These are phyloP conservation scores for Fragum whitleyi DNA, from an alignment of 2,888 invertebrate genomes.

Conservation along the genomic window DNA sequence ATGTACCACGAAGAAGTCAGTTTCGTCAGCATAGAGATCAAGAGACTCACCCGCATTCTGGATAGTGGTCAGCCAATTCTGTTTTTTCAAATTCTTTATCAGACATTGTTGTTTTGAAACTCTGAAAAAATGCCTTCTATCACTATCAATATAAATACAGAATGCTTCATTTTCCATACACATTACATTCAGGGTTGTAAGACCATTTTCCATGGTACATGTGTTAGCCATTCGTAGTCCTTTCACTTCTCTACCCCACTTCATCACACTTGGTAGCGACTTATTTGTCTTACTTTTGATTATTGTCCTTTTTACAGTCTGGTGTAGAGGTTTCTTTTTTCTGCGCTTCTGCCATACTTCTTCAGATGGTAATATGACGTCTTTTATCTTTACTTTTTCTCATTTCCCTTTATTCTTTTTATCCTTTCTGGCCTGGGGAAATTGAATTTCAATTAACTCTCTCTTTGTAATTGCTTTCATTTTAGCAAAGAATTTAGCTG, in stretches of 20 bases:
- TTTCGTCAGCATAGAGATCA: no score
- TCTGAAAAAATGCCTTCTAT: background rate
- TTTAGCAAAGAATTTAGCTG: conserved; percentile 11
- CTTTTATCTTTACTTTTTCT: no score
- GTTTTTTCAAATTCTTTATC: no score
- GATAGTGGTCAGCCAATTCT: no score
- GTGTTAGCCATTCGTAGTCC: background rate
- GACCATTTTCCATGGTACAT: conserved; percentile 21
- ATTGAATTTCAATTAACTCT: background rate
- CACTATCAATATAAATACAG: background rate
- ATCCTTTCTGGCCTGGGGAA: background rate
- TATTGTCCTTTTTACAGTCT: background rate
- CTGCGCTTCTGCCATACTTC: background rate
- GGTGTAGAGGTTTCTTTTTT: conserved; percentile 1
- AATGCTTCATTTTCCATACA: background rate
- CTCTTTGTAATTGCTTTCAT: background rate
- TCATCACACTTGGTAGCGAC: background rate
- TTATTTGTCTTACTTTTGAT: background rate
- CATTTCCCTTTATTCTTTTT: no score
- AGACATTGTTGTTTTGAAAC: no score
- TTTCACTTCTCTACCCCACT: conserved; percentile 5
- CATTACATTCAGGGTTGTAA: background rate
- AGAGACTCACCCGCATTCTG: no score
- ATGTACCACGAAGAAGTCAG: no score
- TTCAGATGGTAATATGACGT: no score